Evolutionary conservation across 2,113 vertebrate genomes (phyloP).

Genomic region (Scartelaos histophorus): DNA sequence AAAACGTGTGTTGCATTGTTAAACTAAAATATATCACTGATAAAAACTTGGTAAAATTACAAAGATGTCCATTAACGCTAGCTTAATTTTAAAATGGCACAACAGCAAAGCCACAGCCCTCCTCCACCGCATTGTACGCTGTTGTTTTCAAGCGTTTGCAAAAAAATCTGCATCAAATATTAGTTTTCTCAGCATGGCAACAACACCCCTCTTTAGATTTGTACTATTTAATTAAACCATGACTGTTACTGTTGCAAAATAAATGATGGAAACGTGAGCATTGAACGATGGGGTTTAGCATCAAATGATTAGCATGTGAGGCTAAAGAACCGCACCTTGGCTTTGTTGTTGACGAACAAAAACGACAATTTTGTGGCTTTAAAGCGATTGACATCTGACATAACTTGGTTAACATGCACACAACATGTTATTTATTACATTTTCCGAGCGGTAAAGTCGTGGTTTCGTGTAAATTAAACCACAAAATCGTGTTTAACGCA

Average conservation of each 20-base stretch:
- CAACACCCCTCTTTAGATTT: background rate
- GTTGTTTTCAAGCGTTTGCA: background rate
- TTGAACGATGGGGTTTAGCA: background rate
- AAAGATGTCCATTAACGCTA: too few species aligned
- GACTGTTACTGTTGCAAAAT: background rate
- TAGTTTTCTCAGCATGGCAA: background rate
- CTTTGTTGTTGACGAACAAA: background rate
- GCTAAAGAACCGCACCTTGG: background rate
- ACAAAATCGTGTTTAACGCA: background rate
- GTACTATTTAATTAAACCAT: background rate
- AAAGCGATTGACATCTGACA: background rate
- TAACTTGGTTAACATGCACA: background rate
- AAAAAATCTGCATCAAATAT: background rate
- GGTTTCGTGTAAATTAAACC: background rate
- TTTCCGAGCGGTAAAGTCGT: too few species aligned
- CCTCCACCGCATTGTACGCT: background rate
- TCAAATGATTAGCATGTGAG: background rate
- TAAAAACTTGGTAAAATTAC: background rate
- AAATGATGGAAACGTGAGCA: background rate
- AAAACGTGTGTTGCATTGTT: background rate
- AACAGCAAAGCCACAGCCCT: background rate
- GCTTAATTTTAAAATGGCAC: background rate
- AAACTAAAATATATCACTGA: background rate
- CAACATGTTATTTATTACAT: background rate
- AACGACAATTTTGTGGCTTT: background rate